Evolutionary conservation across 2,888 invertebrate genomes (phyloP), one percentile per base, ranked within the genome.

Genomic region (Eupithecia abbreviata): DNA sequence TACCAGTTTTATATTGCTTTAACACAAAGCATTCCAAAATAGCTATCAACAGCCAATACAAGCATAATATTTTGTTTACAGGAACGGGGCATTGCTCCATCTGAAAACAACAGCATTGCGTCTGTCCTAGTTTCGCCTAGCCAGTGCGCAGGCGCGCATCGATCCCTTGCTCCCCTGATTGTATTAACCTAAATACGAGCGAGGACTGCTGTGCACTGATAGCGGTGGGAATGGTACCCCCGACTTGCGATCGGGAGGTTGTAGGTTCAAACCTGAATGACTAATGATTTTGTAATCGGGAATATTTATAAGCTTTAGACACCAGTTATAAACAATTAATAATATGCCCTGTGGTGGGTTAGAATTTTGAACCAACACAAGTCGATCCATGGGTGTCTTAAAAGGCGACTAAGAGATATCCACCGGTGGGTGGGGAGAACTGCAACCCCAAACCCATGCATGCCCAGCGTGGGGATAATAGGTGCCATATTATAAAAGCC

Each of bases 71-170:
- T 62, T 62, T 62, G 62, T 62, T 62, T 18, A 62, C 62, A 62
- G 62, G 30, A 58, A 62, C 30, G 3, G 62, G 12, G 62, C 62
- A 62, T 62, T 62, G 62, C 62, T 62, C 62, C 62, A 62, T 69
- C 30, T 69, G 58, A 42, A 66, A 75, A 81, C 79, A 81, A 76
- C 82, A 62, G 82, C 81, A 82, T 74, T 82, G 82, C 82, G 82
- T 75, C 81, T 80, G 82, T 65, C 78, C 82, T 70, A 82, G 76
- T 76, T 82, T 55, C 43, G 0, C 12, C 75, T 55, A 47, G 70
- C 65, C 67, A 70, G 12, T 76, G 81, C 82, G 82, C 82, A 81
- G 62, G 81, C 76, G 79, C 4, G 62, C 74, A 82, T 82, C 81
- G 82, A 82, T 77, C 77, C 67, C 70, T 66, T 66, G 70, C 73